phyloP scores from a whole-genome alignment of 1,140 invertebrate genomes.

The Goniozus legneri region DNA sequence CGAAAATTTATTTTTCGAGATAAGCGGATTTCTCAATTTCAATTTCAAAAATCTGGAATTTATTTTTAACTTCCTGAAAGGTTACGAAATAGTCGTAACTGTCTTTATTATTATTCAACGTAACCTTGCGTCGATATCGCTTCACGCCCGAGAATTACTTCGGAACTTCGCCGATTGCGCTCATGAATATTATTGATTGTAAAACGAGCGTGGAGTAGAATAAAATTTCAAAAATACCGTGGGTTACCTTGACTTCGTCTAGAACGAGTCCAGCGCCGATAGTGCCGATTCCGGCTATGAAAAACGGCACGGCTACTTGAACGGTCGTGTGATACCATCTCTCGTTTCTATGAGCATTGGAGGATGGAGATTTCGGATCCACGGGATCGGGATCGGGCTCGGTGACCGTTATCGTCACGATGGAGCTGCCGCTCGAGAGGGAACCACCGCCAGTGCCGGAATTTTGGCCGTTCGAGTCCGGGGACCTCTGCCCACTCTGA shows the following conservation, averaged over 20 bases:
- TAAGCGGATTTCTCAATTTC: too few species aligned
- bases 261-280: constrained; percentile 88
- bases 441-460: constrained; percentile 27
- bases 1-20: too few species aligned
- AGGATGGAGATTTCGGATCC: background rate
- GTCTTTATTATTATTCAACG: too few species aligned
- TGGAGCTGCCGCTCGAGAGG: constrained; percentile 44
- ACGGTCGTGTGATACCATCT: constrained; percentile 73
- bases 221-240: background rate
- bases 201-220: too few species aligned
- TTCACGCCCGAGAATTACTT: too few species aligned
- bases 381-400: constrained; percentile 41
- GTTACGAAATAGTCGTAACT: too few species aligned
- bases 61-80: too few species aligned
- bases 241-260: constrained; percentile 72
- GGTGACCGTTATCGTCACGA: constrained; percentile 41
- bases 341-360: constrained; percentile 57
- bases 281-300: constrained; percentile 91
- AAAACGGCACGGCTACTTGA: constrained; percentile 90
- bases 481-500: constrained; percentile 16
- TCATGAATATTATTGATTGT: too few species aligned
- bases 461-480: constrained; percentile 15
- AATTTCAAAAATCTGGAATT: too few species aligned
- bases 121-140: too few species aligned
- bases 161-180: too few species aligned